phyloP scores from a whole-genome alignment of 2,113 vertebrate species.

The Peromyscus leucopus region DNA sequence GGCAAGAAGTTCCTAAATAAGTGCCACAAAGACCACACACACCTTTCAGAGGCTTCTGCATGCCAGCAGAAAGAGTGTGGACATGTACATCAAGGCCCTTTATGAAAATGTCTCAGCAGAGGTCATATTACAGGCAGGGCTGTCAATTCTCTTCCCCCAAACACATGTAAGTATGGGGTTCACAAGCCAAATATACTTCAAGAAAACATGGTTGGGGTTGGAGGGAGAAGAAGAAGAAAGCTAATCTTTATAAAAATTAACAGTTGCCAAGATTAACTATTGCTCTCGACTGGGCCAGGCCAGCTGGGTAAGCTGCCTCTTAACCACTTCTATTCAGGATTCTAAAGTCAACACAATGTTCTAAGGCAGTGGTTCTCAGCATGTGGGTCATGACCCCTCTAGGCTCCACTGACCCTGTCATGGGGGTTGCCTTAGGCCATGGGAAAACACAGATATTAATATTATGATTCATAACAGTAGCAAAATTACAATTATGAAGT shows the following conservation, averaged over 20 bases:
- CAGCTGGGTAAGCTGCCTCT: too few species aligned
- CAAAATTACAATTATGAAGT: not conserved
- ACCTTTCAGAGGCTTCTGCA: not conserved
- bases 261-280: not conserved
- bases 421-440: not conserved
- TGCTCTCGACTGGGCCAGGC: not conserved
- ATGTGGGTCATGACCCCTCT: not conserved
- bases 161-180: not conserved
- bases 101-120: not conserved
- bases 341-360: not conserved
- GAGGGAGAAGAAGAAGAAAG: not conserved
- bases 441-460: not conserved
- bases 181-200: not conserved
- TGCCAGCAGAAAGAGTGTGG: not conserved
- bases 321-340: not conserved
- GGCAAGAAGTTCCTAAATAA: not conserved
- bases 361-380: not conserved
- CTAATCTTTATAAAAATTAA: slow-evolving; percentile 1
- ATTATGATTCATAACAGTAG: not conserved
- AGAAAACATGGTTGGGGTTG: not conserved
- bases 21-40: not conserved
- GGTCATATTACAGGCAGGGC: not conserved
- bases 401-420: not conserved
- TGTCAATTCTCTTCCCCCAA: not conserved
- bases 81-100: not conserved